A percentile compares a stretch with the other conserved stretches of the same genome.
Conservation (phyloP, 53 echinoderm and acorn worm species). For the Antedon mediterranea region DNA sequence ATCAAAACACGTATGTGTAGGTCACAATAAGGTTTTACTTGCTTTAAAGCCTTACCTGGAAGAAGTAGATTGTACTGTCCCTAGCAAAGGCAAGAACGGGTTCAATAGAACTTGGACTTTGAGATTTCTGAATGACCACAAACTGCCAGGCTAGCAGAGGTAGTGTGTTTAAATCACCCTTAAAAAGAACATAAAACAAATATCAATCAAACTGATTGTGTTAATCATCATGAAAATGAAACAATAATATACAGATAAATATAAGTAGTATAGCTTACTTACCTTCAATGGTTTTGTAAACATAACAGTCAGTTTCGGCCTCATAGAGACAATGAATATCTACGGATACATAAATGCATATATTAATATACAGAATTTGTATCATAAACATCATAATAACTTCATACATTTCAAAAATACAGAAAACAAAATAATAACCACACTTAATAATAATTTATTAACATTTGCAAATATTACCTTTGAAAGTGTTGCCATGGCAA, state of each 20-base stretch:
- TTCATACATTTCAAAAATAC: too few relatives aligned
- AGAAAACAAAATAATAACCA: too few relatives aligned
- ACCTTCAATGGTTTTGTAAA: constrained; percentile 98
- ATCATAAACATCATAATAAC: too few relatives aligned
- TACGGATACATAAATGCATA: constrained; percentile 9
- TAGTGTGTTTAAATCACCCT: constrained; percentile 85
- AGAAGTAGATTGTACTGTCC: constrained; percentile 66
- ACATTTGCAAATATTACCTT: constrained; percentile 47
- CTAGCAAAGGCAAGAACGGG: constrained; percentile 90
- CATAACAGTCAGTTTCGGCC: constrained; percentile 67
- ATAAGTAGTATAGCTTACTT: neutral
- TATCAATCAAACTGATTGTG: too few relatives aligned
- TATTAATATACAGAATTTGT: too few relatives aligned
- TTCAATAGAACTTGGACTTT: constrained; percentile 73
- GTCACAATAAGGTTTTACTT: neutral
- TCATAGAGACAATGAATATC: constrained; percentile 77
- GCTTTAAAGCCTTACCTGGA: constrained; percentile 87
- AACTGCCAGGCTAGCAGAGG: constrained; percentile 97
- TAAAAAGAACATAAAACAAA: neutral
- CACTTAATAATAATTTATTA: too few relatives aligned
- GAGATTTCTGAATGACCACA: constrained; percentile 83
- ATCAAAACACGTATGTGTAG: too few relatives aligned
- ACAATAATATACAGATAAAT: too few relatives aligned
- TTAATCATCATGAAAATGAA: too few relatives aligned
- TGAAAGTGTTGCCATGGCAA: constrained; percentile 95